These are phyloP conservation scores for Phalera bucephala DNA, from an alignment of 2,888 invertebrate species.

Conservation along the genomic window DNA sequence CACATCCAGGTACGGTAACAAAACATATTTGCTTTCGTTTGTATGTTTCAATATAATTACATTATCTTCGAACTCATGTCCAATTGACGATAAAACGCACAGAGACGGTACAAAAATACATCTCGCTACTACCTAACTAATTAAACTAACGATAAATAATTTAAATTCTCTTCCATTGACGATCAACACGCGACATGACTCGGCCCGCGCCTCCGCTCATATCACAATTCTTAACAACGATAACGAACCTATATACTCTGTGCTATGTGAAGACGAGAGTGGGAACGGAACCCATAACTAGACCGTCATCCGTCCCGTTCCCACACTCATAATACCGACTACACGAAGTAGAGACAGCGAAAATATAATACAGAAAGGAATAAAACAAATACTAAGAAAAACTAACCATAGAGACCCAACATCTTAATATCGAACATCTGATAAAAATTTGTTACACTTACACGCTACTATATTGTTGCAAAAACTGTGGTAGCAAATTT, in stretches of 20 bases:
- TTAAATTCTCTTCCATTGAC: slow-evolving; percentile 43
- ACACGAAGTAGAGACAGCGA: slow-evolving; percentile 21
- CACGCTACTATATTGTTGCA: slow-evolving; percentile 62
- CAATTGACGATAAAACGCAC: slow-evolving; percentile 63
- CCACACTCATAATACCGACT: slow-evolving; percentile 13
- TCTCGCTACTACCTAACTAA: slow-evolving; percentile 64
- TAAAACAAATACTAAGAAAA: slow-evolving; percentile 44
- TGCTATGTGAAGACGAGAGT: slow-evolving; percentile 4
- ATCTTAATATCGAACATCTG: slow-evolving; percentile 60
- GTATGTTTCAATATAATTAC: slow-evolving; percentile 21
- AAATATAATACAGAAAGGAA: slow-evolving; percentile 26
- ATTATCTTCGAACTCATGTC: slow-evolving; percentile 33
- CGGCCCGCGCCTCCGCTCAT: slow-evolving; percentile 47
- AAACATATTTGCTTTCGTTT: slow-evolving; percentile 39
- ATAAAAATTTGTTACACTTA: slow-evolving; percentile 61
- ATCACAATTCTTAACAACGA: slow-evolving; percentile 71
- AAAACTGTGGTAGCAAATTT: slow-evolving; percentile 75
- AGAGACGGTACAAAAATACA: slow-evolving; percentile 75
- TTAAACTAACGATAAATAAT: slow-evolving; percentile 55
- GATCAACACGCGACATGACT: slow-evolving; percentile 19
- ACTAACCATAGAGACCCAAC: slow-evolving; percentile 45
- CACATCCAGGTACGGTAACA: slow-evolving; percentile 66
- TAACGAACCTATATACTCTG: slow-evolving; percentile 33
- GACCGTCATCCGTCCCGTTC: not conserved
- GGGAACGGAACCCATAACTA: too few species aligned